A percentile compares a stretch with the other conserved stretches of the same genome.
Conservation (phyloP, 2,113 vertebrate genomes). For the Puffinus mauretanicus region DNA sequence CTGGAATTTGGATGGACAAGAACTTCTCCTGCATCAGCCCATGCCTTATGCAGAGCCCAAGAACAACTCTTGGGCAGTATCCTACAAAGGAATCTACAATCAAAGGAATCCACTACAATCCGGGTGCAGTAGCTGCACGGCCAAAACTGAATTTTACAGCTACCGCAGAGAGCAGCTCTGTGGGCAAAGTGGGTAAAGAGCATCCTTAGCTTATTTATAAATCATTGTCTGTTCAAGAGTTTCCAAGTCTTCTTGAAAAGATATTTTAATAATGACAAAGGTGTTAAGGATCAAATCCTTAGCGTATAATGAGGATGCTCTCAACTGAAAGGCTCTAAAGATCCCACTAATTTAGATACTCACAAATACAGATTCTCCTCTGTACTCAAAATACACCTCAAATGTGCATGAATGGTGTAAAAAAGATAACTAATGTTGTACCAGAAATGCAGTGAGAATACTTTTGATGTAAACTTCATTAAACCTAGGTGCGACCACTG, state of each 20-base stretch:
- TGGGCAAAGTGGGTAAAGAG: not conserved
- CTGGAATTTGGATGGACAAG: not conserved
- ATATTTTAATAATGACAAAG: not conserved
- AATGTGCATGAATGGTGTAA: not conserved
- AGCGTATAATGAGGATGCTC: not conserved
- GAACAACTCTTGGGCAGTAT: not conserved
- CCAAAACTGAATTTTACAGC: not conserved
- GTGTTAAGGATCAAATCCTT: not conserved
- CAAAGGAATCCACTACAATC: not conserved
- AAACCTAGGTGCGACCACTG: not conserved
- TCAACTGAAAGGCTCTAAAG: not conserved
- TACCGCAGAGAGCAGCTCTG: not conserved
- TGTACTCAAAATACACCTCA: not conserved
- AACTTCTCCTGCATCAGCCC: not conserved
- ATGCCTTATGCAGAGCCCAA: not conserved
- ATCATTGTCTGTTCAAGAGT: not conserved
- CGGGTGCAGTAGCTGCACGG: fast-evolving
- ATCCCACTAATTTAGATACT: not conserved
- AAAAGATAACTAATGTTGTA: not conserved
- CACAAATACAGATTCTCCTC: not conserved
- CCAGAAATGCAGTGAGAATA: not conserved
- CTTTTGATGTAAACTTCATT: not conserved
- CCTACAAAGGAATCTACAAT: not conserved
- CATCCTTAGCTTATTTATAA: not conserved
- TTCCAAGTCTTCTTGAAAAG: not conserved